Base-by-base conservation (phyloP, 2,888 invertebrate species). In the Melipona beecheii region DNA sequence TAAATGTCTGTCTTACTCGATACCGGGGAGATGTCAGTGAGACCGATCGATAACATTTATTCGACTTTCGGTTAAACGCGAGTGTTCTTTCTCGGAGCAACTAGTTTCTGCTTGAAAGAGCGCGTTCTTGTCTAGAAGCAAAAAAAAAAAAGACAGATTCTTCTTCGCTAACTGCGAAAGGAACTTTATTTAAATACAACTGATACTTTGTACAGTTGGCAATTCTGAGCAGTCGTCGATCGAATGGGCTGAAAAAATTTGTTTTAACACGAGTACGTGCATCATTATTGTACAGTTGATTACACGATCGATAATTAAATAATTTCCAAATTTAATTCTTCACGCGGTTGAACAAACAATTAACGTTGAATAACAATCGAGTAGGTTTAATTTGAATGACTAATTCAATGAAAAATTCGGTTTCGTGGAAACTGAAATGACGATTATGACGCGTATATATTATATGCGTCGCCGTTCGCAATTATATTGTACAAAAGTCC, bases 31-130 rank as follows among this genome's bases (percentile, higher is more conserved):
- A 65, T 36, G 74, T 36, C 65, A 36, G 74, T 56, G 54, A 54
- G 24, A 65, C 24, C 17, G 36, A 74, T 74, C 74, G 74, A 74
- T 74, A 65, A 54, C 43, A 65, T 74, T 74, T 74, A 65, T 65
- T 65, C 64, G 36, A 52, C 50, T 64, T 65, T 54, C 31, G 27
- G 36, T 60, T 50, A 65, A 65, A 27, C 31, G 36, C 17, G 65
- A 74, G n/a, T n/a, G 43, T 19, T 36, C 54, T 65, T 65, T 64
- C 36, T n/a, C 9, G 36, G 24, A 49, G 50, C 50, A 69, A 69
- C 68, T 52, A 69, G 50, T 27, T 68, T 31, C 62, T 64, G 21
- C 31, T 27, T 19, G 19, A 31, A 64, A 21, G 4, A 5, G 21
- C 62, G 6, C 11, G 21, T 31, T 64, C 31, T 31, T 54, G 2